Base-by-base conservation (phyloP, 2,888 invertebrate genomes). In the Sinopyrophorus schimmeli region DNA sequence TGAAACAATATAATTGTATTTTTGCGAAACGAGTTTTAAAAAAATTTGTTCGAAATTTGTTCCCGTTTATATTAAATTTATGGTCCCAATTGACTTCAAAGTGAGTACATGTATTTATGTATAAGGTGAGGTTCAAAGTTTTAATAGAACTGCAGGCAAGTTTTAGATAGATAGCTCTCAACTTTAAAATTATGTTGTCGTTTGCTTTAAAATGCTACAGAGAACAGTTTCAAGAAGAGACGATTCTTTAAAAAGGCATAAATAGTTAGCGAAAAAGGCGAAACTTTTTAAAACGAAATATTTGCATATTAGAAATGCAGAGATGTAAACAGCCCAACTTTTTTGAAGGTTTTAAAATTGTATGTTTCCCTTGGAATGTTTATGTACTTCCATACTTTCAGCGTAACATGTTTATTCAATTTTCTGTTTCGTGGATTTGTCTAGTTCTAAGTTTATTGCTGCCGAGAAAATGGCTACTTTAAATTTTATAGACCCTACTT, bases 371-470 rank as follows among this genome's bases (percentile, higher is more conserved):
- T 34, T 26, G 21, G 32, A 47, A 28, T 41, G 41, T 34, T 47
- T 40, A 41, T 47, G 31, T 24, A 24, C 28, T 35, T 44, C 44
- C 38, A 39, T 39, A 40, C 35, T 50, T 50, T 40, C 39, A 39
- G 17, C 23, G 21, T 40, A 52, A 52, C 47, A 38, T 47, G 41
- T 47, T 52, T 52, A 52, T 47, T 52, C 52, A 52, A 52, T 52
- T 34, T 42, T 31, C 17, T 44, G 42, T 32, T 34, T 18, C 20
- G 37, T 42, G 23, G 31, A 42, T 41, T 37, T 41, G 47, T 52
- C 38, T 42, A 52, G 31, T 47, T 50, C 16, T 47, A 32, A 34
- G 27, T 47, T 47, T 47, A 47, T 47, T 47, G 31, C 47, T 32
- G 26, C 39, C 43, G 43, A 39, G 32, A 27, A 31, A 43, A 49